Percentiles rank a stretch among this genome's conserved stretches.
phyloP scores from a whole-genome alignment of 1,140 invertebrate genomes.

The Bicyclus anynana region DNA sequence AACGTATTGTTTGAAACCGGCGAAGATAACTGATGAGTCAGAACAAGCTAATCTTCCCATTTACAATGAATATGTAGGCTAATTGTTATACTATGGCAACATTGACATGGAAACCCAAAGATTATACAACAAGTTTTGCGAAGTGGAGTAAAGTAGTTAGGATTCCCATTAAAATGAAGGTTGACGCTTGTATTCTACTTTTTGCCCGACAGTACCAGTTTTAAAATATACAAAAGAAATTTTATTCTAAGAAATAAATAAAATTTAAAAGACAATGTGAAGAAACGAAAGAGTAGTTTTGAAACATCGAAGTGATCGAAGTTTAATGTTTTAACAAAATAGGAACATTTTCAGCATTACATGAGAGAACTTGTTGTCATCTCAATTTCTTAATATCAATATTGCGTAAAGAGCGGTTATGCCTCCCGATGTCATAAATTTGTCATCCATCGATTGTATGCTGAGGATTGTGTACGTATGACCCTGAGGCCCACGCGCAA shows the following conservation, averaged over 20 bases:
- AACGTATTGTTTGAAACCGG: background rate
- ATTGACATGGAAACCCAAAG: background rate
- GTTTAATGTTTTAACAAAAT: too few species aligned
- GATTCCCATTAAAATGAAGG: too few species aligned
- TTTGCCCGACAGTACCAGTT: too few species aligned
- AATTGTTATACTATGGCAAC: background rate
- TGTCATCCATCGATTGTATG: conserved; percentile 30
- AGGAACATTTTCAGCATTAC: too few species aligned
- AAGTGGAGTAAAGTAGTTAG: too few species aligned
- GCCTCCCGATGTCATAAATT: conserved; percentile 21
- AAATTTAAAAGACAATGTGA: too few species aligned
- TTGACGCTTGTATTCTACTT: too few species aligned
- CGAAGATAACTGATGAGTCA: conserved; percentile 5
- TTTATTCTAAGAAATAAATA: too few species aligned
- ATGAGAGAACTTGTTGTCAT: too few species aligned
- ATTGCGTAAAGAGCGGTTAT: conserved; percentile 13
- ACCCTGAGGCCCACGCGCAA: conserved; percentile 27
- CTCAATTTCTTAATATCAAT: background rate
- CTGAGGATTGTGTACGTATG: conserved; percentile 19
- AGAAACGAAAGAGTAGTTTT: too few species aligned
- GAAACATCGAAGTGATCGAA: too few species aligned
- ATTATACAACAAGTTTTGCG: background rate
- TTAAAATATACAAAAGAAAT: too few species aligned
- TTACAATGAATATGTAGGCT: conserved; percentile 5
- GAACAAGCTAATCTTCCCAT: background rate